Base-by-base conservation (phyloP, 2,888 invertebrate genomes). In the Xestia c-nigrum region DNA sequence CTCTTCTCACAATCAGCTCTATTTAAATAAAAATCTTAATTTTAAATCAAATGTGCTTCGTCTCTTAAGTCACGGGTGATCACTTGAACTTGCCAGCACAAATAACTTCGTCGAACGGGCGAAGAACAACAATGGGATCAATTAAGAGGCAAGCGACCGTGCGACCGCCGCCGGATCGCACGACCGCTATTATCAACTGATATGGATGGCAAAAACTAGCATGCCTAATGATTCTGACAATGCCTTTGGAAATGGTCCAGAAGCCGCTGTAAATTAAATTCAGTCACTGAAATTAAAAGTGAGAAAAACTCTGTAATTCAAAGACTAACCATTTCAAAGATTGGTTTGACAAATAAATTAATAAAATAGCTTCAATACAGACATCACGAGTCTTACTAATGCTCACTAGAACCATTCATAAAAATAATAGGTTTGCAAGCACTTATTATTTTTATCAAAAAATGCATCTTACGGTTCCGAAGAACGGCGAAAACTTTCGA, bases 71-170 rank as follows among this genome's bases (percentile, higher is more conserved):
- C 63, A 77, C 61, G 64, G 76, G 78, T 77, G 85, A 83, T 86
- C 83, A 71, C 82, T 83, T 88, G 84, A 84, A 84, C 80, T 84
- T 85, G 84, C 77, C 73, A 86, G 76, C 81, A 75, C 81, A 89
- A 90, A 86, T 85, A 81, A 76, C 85, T 84, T 84, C 72, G 80
- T 9, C 59, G 85, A 87, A 88, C 82, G 70, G 72, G 68, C 47
- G 66, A 77, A 73, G 76, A 74, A 72, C 72, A 85, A 91, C 91
- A 91, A 90, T 90, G 77, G 79, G 55, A 82, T 79, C 81, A 89
- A 90, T 90, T 88, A 90, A 84, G 80, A 84, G 79, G 83, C 74
- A 78, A 61, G 80, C 74, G 84, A 79, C 85, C 91, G 90, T 91
- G 91, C 64, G 90, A 90, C 83, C 78, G 76, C 46, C 67, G 64